These are phyloP conservation scores for Macrobrachium rosenbergii DNA, from an alignment of 1,140 invertebrate species.

Conservation along the genomic window DNA sequence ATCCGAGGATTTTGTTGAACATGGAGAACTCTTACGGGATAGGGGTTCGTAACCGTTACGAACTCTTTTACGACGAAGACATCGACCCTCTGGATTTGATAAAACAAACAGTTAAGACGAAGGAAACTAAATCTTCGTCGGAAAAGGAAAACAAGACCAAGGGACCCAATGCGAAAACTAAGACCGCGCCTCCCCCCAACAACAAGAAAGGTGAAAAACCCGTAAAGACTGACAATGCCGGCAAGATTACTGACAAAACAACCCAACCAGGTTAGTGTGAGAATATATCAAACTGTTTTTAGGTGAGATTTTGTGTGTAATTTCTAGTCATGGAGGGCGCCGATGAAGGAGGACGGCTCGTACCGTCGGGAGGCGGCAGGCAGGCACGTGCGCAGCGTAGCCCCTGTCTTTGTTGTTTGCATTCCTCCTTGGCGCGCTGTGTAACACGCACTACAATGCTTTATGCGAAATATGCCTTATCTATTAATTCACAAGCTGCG, in stretches of 20 bases:
- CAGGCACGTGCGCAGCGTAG: slow-evolving; percentile 51
- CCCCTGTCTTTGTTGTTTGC: background rate
- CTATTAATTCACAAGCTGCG: background rate
- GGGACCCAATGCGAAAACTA: slow-evolving; percentile 66
- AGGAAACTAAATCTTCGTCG: slow-evolving; percentile 78
- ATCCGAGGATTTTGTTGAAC: slow-evolving; percentile 69
- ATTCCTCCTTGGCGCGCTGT: background rate
- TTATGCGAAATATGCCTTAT: too few species aligned
- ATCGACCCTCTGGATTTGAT: slow-evolving; percentile 88
- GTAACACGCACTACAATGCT: background rate
- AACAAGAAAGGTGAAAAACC: too few species aligned
- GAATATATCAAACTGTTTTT: background rate
- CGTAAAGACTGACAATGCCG: slow-evolving; percentile 66
- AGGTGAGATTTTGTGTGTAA: background rate
- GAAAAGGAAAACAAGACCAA: slow-evolving; percentile 83
- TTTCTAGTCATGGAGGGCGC: background rate
- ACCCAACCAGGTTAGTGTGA: slow-evolving; percentile 39
- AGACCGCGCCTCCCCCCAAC: slow-evolving; percentile 66
- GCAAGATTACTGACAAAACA: slow-evolving; percentile 54
- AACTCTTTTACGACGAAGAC: slow-evolving; percentile 87
- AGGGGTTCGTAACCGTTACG: slow-evolving; percentile 92
- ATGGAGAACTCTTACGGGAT: slow-evolving; percentile 96
- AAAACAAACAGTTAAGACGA: slow-evolving; percentile 84
- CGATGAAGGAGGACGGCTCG: background rate
- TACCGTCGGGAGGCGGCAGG: background rate